Evolutionary conservation across 2,888 invertebrate genomes (phyloP).

Genomic region (Troides helena): DNA sequence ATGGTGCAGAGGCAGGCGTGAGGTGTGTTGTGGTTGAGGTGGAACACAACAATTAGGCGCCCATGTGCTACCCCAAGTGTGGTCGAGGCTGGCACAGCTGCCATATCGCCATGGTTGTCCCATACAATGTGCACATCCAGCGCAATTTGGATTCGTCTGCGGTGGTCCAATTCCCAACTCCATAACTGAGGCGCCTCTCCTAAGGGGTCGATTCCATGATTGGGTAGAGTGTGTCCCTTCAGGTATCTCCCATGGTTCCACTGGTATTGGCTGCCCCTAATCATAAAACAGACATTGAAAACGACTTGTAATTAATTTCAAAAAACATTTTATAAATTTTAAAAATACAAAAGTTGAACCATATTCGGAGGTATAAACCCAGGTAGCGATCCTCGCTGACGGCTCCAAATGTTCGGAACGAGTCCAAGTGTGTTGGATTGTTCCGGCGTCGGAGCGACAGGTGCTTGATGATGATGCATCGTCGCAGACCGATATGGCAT

Average conservation of each 20-base stretch:
- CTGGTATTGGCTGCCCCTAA: constrained; percentile 36
- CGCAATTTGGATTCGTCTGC: constrained; percentile 27
- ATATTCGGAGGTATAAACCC: constrained; percentile 58
- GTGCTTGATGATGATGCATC: constrained; percentile 46
- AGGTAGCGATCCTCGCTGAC: constrained; percentile 57
- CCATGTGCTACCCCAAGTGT: constrained; percentile 47
- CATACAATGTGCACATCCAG: constrained; percentile 45
- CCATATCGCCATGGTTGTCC: constrained; percentile 66
- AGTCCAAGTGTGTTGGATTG: constrained; percentile 54
- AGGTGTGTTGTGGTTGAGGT: constrained; percentile 38
- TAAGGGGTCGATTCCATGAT: constrained; percentile 61
- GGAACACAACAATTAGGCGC: constrained; percentile 45
- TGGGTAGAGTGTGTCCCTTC: constrained; percentile 43
- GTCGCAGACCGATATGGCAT: constrained; percentile 63
- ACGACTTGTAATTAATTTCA: background rate
- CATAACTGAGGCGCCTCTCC: constrained; percentile 68
- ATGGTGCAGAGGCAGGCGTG: constrained; percentile 35
- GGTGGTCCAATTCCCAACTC: constrained; percentile 56
- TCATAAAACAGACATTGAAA: constrained; percentile 2
- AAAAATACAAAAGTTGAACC: constrained; percentile 40
- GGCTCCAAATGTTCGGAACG: constrained; percentile 54
- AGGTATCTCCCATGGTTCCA: constrained; percentile 58
- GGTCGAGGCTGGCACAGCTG: constrained; percentile 70
- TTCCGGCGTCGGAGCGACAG: constrained; percentile 44
- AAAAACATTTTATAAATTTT: background rate